Conservation (phyloP, 2,113 vertebrate genomes). For the Barnardius zonarius region DNA sequence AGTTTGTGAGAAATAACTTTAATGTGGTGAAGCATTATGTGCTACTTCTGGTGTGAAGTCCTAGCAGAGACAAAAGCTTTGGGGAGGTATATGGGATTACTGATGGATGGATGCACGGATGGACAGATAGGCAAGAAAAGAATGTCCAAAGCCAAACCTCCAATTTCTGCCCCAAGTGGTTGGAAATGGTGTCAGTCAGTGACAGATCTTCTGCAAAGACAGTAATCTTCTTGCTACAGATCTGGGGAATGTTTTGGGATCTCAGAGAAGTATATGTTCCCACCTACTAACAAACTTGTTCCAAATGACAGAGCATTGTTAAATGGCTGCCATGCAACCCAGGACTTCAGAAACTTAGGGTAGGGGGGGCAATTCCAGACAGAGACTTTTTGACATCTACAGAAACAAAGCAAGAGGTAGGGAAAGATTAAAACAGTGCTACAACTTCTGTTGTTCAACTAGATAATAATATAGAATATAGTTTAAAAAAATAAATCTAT, state of each 20-base stretch:
- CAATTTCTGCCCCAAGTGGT: neutral
- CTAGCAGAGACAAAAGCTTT: neutral
- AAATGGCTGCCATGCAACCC: neutral
- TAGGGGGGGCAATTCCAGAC: neutral
- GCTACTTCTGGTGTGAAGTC: neutral
- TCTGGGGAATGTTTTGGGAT: neutral
- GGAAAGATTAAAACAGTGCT: neutral
- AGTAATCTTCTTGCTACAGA: neutral
- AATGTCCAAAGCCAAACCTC: neutral
- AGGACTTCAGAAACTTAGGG: neutral
- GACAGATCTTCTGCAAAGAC: neutral
- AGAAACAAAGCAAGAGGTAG: neutral
- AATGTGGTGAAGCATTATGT: neutral
- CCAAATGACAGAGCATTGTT: neutral
- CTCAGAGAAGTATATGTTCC: neutral
- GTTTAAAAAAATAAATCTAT: constrained; percentile 8
- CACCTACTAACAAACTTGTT: neutral
- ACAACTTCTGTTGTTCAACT: neutral
- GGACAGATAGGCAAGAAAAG: neutral
- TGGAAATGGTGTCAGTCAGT: neutral
- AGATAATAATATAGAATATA: neutral
- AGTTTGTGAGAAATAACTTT: neutral
- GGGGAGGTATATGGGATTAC: neutral
- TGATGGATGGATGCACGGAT: neutral
- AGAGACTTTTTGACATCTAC: neutral